phyloP scores from a whole-genome alignment of 1,140 invertebrate genomes.

The Idris sp. region DNA sequence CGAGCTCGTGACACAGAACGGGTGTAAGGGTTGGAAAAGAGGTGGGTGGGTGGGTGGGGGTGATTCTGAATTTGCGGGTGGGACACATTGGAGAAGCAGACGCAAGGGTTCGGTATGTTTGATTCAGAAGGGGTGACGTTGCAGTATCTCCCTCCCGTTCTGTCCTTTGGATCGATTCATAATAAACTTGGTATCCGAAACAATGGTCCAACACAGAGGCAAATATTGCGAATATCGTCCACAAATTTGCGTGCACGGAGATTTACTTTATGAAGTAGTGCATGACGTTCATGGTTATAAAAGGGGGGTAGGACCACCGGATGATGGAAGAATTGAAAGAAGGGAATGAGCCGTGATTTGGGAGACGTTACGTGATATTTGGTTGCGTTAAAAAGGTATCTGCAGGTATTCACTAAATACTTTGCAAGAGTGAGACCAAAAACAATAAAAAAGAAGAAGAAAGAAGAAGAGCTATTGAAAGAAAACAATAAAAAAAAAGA shows the following conservation, averaged over 20 bases:
- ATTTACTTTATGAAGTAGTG: constrained; percentile 67
- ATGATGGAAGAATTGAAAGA: constrained; percentile 57
- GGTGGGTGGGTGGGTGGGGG: constrained; percentile 35
- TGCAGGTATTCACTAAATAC: constrained; percentile 66
- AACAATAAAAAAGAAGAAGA: too few relatives aligned
- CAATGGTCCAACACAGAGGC: constrained; percentile 72
- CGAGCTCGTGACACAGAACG: constrained; percentile 64
- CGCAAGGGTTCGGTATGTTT: constrained; percentile 68
- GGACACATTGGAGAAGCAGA: constrained; percentile 63
- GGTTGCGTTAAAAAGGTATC: constrained; percentile 69
- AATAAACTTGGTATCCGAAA: constrained; percentile 73
- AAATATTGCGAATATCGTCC: constrained; percentile 75
- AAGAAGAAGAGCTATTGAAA: too few relatives aligned
- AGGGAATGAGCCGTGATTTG: constrained; percentile 42
- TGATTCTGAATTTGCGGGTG: constrained; percentile 58
- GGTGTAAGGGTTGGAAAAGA: constrained; percentile 61
- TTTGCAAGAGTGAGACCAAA: constrained; percentile 29
- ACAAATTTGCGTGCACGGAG: constrained; percentile 74
- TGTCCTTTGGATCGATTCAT: constrained; percentile 73
- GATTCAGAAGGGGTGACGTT: constrained; percentile 73
- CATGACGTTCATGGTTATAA: constrained; percentile 46
- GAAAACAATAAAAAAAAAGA: too few relatives aligned
- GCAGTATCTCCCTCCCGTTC: constrained; percentile 71
- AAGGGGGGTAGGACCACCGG: too few relatives aligned
- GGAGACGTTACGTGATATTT: constrained; percentile 64